A percentile compares a stretch with the other conserved stretches of the same genome.
phyloP scores from a whole-genome alignment of 2,888 invertebrate genomes.

The Drosophila rubida region DNA sequence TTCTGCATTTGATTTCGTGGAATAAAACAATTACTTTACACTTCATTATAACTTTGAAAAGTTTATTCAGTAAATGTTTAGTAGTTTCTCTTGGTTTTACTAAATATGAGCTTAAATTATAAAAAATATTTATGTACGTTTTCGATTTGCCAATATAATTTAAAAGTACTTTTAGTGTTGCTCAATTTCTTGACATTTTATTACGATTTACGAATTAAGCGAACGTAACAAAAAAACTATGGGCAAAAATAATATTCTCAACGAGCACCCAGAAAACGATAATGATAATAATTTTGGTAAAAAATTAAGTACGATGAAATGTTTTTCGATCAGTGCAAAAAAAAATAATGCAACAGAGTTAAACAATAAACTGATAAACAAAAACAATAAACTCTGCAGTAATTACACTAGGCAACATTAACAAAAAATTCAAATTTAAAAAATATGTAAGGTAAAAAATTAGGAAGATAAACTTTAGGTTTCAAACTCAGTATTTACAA shows the following conservation, averaged over 20 bases:
- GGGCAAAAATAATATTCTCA: slow-evolving; percentile 13
- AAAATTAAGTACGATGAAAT: slow-evolving; percentile 59
- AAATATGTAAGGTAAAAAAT: slow-evolving; percentile 9
- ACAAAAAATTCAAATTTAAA: slow-evolving; percentile 27
- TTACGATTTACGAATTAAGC: slow-evolving; percentile 4
- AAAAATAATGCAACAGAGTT: slow-evolving; percentile 19
- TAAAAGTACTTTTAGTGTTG: slow-evolving; percentile 6
- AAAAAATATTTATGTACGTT: slow-evolving; percentile 47
- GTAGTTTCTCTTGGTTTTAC: slow-evolving; percentile 60
- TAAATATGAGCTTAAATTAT: slow-evolving; percentile 66
- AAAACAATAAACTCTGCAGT: slow-evolving; percentile 42
- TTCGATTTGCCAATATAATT: slow-evolving; percentile 30
- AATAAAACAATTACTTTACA: slow-evolving; percentile 17
- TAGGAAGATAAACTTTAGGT: slow-evolving; percentile 9
- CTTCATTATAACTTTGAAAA: slow-evolving; percentile 71
- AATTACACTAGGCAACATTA: slow-evolving; percentile 41
- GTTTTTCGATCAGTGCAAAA: slow-evolving; percentile 9
- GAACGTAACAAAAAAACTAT: slow-evolving; percentile 19
- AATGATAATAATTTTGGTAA: slow-evolving; percentile 36
- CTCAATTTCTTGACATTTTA: neutral
- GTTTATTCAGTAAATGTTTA: slow-evolving; percentile 69
- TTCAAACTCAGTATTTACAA: slow-evolving; percentile 60
- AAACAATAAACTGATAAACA: slow-evolving; percentile 61
- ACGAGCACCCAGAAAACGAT: slow-evolving; percentile 37
- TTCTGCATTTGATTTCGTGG: neutral